Conservation (phyloP, 2,113 vertebrate species). For the Sinocyclocheilus grahami region DNA sequence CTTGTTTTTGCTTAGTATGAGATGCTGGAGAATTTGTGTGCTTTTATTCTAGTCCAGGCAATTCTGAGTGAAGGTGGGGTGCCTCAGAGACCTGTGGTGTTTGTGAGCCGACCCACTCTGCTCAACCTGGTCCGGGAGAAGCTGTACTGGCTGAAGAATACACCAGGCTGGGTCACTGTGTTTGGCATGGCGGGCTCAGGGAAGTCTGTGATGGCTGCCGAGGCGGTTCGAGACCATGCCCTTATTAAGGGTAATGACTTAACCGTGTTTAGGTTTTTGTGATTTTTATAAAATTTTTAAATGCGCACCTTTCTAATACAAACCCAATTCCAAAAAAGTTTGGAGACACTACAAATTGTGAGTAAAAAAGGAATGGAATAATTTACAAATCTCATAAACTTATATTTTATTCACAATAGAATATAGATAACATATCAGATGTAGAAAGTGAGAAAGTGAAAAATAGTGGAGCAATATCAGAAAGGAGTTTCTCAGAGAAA, state of each 20-base stretch:
- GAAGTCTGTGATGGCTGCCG: constrained; percentile 94
- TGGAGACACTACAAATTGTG: too few species aligned
- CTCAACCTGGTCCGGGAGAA: constrained; percentile 82
- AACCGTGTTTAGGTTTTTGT: too few species aligned
- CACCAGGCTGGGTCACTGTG: constrained; percentile 89
- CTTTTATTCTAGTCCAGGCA: constrained; percentile 78
- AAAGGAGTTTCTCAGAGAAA: too few species aligned
- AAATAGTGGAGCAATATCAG: too few species aligned
- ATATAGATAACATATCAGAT: too few species aligned
- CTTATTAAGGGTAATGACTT: constrained; percentile 81
- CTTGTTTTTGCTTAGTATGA: background rate
- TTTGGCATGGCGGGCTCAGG: constrained; percentile 97
- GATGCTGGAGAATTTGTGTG: background rate
- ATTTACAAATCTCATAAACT: too few species aligned
- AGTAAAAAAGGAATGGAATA: too few species aligned
- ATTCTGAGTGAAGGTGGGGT: constrained; percentile 91
- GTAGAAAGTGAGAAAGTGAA: too few species aligned
- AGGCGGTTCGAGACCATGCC: constrained; percentile 84
- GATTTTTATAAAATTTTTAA: too few species aligned
- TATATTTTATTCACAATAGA: too few species aligned
- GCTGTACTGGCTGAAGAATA: constrained; percentile 76
- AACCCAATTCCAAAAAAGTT: too few species aligned
- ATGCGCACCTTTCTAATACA: too few species aligned
- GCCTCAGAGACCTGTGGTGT: constrained; percentile 92
- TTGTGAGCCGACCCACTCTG: constrained; percentile 84